Evolutionary conservation across 2,113 vertebrate species (phyloP), one percentile per base, ranked within the genome.

Genomic region (Grantiella picta): DNA sequence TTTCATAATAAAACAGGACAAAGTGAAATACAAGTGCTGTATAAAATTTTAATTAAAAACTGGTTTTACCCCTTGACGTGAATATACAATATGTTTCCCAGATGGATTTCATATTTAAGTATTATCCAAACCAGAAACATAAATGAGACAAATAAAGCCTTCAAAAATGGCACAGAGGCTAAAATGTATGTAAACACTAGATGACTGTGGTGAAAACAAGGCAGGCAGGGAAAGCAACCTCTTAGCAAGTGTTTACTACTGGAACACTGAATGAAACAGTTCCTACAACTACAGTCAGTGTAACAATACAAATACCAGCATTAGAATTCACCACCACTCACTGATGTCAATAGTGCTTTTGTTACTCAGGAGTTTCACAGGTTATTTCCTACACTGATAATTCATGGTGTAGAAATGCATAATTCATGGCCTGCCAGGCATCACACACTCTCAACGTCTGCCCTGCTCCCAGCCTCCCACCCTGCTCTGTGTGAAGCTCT

Each of bases 1-100:
- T 98, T 98, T 98, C 97, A 98, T 97, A 98, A 98, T 98, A 98
- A 98, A 98, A 92, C 96, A 98, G 98, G 98, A 98, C 98, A 97
- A 97, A 98, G 97, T 97, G 97, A 98, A 98, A 97, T 97, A 97
- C 78, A 97, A 98, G 98, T 71, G 95, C 95, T 69, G 97, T 97
- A 97, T 97, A 98, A 97, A 98, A 97, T 98, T 97, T 98, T 98
- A 98, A 98, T 98, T 98, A 98, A 98, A 98, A 98, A 97, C 94
- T 91, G 93, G 83, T 97, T 98, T 97, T 96, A 98, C 96, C 92
- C 97, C 96, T 97, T 91, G 29, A 94, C 53, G 81, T 96, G 97
- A 97, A 94, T 95, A 95, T 95, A 96, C 98, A 98, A 98, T 98
- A 98, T 98, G 98, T 78, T 97, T 95, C 97, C 90, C 98, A 98